Conservation (phyloP, 2,797 vertebrate species). For the Hemibagrus guttatus region DNA sequence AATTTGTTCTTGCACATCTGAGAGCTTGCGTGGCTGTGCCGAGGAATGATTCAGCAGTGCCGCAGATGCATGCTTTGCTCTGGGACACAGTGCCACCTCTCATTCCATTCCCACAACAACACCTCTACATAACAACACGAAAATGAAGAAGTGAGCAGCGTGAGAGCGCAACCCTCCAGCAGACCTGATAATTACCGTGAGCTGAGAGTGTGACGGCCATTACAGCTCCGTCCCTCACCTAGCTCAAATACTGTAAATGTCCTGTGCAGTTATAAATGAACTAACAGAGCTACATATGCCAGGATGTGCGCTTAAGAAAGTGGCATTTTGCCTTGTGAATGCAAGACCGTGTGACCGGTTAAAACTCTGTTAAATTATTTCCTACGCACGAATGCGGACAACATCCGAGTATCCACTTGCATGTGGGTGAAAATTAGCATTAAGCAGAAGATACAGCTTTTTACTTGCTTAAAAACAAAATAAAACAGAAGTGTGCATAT, state of each 20-base stretch:
- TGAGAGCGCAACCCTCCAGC: constrained; percentile 53
- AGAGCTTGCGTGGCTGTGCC: constrained; percentile 32
- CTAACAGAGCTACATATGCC: constrained; percentile 7
- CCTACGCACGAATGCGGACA: constrained; percentile 2
- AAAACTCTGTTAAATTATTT: constrained; percentile 25
- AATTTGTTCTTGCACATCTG: constrained; percentile 57
- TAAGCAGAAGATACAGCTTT: neutral
- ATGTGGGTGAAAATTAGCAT: neutral
- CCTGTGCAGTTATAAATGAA: constrained; percentile 26
- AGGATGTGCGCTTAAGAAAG: constrained; percentile 22
- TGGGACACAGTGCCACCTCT: constrained; percentile 44
- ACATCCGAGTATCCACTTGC: neutral
- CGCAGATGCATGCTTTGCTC: constrained; percentile 43
- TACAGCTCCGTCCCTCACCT: constrained; percentile 22
- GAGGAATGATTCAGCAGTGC: constrained; percentile 47
- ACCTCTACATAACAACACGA: constrained; percentile 44
- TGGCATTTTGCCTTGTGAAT: constrained; percentile 23
- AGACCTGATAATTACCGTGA: constrained; percentile 49
- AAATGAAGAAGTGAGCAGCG: constrained; percentile 47
- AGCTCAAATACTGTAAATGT: constrained; percentile 36
- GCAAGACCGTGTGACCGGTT: neutral
- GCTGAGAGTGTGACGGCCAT: constrained; percentile 22
- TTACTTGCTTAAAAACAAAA: neutral
- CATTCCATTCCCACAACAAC: constrained; percentile 50
- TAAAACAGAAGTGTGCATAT: neutral